phyloP scores from a whole-genome alignment of 2,888 invertebrate species.

The Archips xylosteana region DNA sequence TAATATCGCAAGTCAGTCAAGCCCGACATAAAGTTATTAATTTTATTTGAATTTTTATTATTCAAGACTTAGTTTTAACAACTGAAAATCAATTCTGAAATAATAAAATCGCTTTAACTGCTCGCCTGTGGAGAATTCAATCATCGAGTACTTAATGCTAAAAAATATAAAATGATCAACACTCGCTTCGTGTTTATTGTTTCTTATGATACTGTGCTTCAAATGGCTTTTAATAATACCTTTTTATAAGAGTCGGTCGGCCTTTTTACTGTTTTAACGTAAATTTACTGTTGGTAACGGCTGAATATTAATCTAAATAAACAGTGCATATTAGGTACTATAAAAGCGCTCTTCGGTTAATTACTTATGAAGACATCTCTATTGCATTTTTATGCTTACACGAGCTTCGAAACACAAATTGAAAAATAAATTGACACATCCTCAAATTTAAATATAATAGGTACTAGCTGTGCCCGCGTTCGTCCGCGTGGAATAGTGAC shows the following conservation, averaged over 20 bases:
- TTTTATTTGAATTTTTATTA: constrained; percentile 54
- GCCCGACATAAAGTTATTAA: constrained; percentile 29
- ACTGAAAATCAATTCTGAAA: constrained; percentile 61
- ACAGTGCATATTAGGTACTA: neutral
- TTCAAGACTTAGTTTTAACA: constrained; percentile 41
- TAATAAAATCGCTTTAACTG: constrained; percentile 55
- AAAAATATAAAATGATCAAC: constrained; percentile 59
- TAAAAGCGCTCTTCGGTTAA: neutral
- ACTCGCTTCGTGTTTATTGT: constrained; percentile 59
- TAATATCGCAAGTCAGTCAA: neutral
- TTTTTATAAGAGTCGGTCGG: constrained; percentile 54
- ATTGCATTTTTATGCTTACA: neutral
- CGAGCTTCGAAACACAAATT: no score
- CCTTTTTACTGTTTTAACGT: constrained; percentile 59
- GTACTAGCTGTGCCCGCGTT: no score
- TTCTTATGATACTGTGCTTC: constrained; percentile 54
- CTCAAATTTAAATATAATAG: no score
- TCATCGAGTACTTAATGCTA: constrained; percentile 55
- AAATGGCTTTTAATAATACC: constrained; percentile 66
- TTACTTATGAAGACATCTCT: neutral
- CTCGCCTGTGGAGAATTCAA: constrained; percentile 57
- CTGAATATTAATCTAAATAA: constrained; percentile 21
- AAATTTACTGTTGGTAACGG: constrained; percentile 29
- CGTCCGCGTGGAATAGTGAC: no score
- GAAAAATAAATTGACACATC: no score